Conservation (phyloP, 1,140 invertebrate species). For the Tetramorium alpestre region DNA sequence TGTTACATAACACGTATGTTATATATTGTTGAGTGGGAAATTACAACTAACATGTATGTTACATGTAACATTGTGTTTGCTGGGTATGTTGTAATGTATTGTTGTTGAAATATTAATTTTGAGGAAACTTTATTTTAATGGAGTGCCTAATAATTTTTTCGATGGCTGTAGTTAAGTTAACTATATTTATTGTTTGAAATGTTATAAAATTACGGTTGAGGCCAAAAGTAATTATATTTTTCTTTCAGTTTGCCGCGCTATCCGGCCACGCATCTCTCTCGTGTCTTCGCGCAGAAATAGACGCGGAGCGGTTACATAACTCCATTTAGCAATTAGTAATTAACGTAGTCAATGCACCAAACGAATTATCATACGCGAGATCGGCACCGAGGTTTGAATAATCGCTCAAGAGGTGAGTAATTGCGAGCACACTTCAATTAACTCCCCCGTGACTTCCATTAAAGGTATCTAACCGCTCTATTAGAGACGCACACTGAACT, state of each 20-base stretch:
- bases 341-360: constrained; percentile 65
- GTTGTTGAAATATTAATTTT: no score
- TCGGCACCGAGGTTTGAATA: constrained; percentile 64
- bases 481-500: constrained; percentile 42
- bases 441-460: constrained; percentile 65
- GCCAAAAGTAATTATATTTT: no score
- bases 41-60: no score
- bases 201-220: no score
- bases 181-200: no score
- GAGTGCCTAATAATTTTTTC: no score
- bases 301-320: not conserved
- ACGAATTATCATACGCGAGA: constrained; percentile 68
- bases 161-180: no score
- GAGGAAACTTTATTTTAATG: no score
- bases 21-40: no score
- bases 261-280: not conserved
- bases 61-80: no score
- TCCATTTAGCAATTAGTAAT: constrained; percentile 68
- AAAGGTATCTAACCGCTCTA: constrained; percentile 57
- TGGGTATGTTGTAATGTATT: no score
- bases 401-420: constrained; percentile 63
- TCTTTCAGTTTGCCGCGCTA: not conserved
- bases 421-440: constrained; percentile 70
- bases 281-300: constrained; percentile 10
- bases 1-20: no score